Conservation (phyloP, 2,113 vertebrate genomes). For the Xiphophorus hellerii region DNA sequence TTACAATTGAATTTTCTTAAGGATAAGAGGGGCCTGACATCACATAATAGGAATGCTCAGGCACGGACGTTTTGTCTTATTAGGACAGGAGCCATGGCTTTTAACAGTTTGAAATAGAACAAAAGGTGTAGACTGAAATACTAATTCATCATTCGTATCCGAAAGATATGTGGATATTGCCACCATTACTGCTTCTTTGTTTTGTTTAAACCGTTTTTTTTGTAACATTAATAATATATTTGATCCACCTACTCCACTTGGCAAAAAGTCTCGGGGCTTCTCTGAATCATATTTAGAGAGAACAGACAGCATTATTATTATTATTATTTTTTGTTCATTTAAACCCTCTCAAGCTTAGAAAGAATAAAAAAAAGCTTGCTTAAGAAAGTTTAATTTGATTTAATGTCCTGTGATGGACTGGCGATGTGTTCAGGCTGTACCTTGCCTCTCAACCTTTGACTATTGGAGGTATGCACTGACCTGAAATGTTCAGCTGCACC, state of each 20-base stretch:
- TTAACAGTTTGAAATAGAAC: slow-evolving; percentile 1
- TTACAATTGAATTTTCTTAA: slow-evolving; percentile 32
- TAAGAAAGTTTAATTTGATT: too few species aligned
- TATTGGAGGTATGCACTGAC: too few species aligned
- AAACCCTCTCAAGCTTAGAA: too few species aligned
- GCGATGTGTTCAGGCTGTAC: too few species aligned
- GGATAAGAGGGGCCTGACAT: slow-evolving; percentile 30
- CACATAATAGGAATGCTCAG: slow-evolving; percentile 39
- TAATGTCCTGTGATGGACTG: too few species aligned
- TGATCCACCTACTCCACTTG: neutral
- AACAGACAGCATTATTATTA: too few species aligned
- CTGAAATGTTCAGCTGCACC: too few species aligned
- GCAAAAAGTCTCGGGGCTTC: too few species aligned
- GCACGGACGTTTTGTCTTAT: slow-evolving; percentile 37
- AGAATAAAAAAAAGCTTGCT: too few species aligned
- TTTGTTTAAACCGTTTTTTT: neutral
- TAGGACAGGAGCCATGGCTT: slow-evolving; percentile 23
- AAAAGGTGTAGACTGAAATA: neutral
- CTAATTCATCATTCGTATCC: neutral
- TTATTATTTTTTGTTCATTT: too few species aligned
- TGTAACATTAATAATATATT: neutral
- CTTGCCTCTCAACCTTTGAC: too few species aligned
- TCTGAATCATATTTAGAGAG: too few species aligned
- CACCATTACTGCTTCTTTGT: neutral
- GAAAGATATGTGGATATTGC: neutral